phyloP scores from a whole-genome alignment of 2,888 invertebrate species.

The Drosophila meridionalis region DNA sequence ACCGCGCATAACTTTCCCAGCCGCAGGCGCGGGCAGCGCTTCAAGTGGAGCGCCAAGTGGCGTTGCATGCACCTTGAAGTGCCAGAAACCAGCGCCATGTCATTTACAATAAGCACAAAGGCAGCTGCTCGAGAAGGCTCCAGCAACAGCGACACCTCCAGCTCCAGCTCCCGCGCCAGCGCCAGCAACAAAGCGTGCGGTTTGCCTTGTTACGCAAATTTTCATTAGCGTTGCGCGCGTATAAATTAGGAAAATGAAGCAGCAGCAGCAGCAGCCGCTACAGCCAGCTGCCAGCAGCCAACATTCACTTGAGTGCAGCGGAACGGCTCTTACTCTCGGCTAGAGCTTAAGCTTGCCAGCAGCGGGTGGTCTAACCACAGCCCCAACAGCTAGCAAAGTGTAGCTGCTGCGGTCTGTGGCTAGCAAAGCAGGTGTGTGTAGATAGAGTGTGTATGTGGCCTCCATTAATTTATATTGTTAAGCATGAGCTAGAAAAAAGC shows the following conservation, averaged over 20 bases:
- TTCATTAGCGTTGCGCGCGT: constrained; percentile 78
- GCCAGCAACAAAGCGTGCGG: constrained; percentile 60
- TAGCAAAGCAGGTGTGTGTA: constrained; percentile 54
- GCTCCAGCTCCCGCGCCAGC: background rate
- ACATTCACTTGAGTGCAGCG: constrained; percentile 71
- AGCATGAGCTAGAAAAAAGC: constrained; percentile 75
- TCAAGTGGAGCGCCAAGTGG: constrained; percentile 56
- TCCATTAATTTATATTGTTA: constrained; percentile 78
- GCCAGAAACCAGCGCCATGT: constrained; percentile 33
- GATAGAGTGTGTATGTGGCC: constrained; percentile 25
- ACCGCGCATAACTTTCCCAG: constrained; percentile 34
- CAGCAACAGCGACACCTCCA: too few relatives aligned
- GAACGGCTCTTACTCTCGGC: constrained; percentile 24
- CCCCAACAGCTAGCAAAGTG: constrained; percentile 41
- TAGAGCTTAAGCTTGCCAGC: constrained; percentile 24
- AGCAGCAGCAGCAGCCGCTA: constrained; percentile 45
- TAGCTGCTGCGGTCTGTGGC: constrained; percentile 67
- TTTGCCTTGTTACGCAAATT: constrained; percentile 75
- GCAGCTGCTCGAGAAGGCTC: constrained; percentile 10
- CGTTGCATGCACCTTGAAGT: constrained; percentile 55
- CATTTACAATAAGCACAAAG: constrained; percentile 39
- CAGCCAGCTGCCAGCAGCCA: constrained; percentile 41
- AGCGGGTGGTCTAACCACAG: constrained; percentile 53
- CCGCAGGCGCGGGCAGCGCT: constrained; percentile 30
- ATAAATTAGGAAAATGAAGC: constrained; percentile 80